Evolutionary conservation across 2,888 invertebrate species (phyloP).

Genomic region (Standfussiana lucernea): DNA sequence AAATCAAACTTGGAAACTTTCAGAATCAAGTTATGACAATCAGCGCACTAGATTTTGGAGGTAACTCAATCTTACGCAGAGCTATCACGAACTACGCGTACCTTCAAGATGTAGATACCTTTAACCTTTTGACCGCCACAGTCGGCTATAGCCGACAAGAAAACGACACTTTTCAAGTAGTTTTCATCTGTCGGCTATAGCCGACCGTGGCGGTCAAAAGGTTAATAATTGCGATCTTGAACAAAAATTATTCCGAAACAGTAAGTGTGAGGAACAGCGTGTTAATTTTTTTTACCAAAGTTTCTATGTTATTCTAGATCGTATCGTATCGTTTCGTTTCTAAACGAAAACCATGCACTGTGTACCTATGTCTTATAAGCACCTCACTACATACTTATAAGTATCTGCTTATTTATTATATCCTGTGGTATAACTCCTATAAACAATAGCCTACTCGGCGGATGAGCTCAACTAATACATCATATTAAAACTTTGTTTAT

Average conservation of each 20-base stretch:
- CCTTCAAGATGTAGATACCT: too few species aligned
- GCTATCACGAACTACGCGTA: neutral
- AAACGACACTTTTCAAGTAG: too few species aligned
- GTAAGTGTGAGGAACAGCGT: neutral
- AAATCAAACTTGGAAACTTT: conserved; percentile 50
- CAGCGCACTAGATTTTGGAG: conserved; percentile 19
- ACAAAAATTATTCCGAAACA: neutral
- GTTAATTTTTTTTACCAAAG: neutral
- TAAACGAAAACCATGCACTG: neutral
- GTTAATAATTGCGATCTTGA: neutral
- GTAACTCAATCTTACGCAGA: conserved; percentile 29
- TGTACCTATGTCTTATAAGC: neutral
- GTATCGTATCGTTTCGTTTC: too few species aligned
- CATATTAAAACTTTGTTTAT: conserved; percentile 66
- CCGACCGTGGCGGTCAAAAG: too few species aligned
- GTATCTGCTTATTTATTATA: neutral
- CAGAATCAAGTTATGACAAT: conserved; percentile 43
- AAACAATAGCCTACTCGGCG: conserved; percentile 38
- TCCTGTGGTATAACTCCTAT: neutral
- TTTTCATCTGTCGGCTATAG: too few species aligned
- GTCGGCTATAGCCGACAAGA: too few species aligned
- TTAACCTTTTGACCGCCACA: too few species aligned
- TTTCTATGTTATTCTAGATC: neutral
- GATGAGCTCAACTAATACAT: conserved; percentile 40
- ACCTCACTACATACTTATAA: neutral